Percentiles rank a stretch among this genome's conserved stretches.
phyloP scores from a whole-genome alignment of 2,888 invertebrate species.

The Hesperia comma region DNA sequence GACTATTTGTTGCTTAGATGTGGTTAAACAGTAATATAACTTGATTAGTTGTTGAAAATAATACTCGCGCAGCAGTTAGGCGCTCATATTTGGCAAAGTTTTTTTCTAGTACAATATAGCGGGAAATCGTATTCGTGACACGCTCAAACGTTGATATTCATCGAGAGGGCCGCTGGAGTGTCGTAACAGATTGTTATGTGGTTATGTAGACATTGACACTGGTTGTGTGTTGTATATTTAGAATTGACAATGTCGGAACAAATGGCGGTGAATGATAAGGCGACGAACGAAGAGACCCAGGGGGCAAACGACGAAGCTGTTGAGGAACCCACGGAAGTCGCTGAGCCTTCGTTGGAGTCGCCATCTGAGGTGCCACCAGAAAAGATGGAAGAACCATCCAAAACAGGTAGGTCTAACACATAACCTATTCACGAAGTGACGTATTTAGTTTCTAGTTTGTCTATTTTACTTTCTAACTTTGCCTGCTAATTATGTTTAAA shows the following conservation, averaged over 20 bases:
- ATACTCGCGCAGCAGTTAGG: conserved; percentile 1
- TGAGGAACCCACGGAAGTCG: conserved; percentile 51
- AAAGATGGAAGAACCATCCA: conserved; percentile 45
- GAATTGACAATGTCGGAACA: conserved; percentile 80
- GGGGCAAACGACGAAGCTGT: conserved; percentile 54
- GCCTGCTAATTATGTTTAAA: background rate
- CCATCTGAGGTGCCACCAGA: conserved; percentile 48
- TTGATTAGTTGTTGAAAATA: background rate
- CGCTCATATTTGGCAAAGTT: conserved; percentile 41
- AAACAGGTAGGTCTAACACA: conserved; percentile 45
- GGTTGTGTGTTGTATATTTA: conserved; percentile 64
- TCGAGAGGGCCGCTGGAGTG: conserved; percentile 62
- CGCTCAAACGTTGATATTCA: conserved; percentile 69
- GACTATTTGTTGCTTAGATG: background rate
- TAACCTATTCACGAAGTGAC: conserved; percentile 45
- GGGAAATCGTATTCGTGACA: conserved; percentile 80
- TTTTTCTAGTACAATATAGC: conserved; percentile 70
- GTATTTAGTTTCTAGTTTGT: conserved; percentile 31
- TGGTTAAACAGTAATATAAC: conserved; percentile 5
- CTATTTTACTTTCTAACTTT: conserved; percentile 32
- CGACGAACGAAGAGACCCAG: conserved; percentile 63
- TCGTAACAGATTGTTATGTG: conserved; percentile 74
- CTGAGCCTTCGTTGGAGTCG: conserved; percentile 49
- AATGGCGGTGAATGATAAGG: conserved; percentile 80
- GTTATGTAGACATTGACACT: conserved; percentile 69